Conservation (phyloP, 2,888 invertebrate genomes). For the Cheilosia vernalis region DNA sequence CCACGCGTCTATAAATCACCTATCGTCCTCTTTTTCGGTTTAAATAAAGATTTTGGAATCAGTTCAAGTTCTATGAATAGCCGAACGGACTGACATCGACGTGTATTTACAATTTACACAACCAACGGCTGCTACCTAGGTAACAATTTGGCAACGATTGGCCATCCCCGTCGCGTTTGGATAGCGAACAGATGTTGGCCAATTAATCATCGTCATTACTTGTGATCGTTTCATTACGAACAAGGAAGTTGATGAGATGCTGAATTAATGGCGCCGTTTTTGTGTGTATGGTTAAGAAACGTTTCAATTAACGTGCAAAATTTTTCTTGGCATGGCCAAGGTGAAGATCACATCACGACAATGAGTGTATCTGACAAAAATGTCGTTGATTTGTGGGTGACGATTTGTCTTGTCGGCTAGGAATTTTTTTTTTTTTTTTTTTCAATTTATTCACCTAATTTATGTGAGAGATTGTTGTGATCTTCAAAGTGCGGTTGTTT, state of each 20-base stretch:
- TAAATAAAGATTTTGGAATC: constrained; percentile 2
- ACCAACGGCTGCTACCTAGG: background rate
- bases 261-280: constrained; percentile 55
- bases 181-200: background rate
- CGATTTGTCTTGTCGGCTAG: constrained; percentile 57
- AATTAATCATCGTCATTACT: constrained; percentile 6
- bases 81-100: background rate
- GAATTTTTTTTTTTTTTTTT: background rate
- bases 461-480: background rate
- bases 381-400: constrained; percentile 55
- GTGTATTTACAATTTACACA: background rate
- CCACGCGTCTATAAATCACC: constrained; percentile 30
- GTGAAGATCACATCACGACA: constrained; percentile 44
- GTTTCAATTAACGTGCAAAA: constrained; percentile 36
- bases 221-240: constrained; percentile 3
- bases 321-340: constrained; percentile 41
- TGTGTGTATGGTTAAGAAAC: constrained; percentile 11
- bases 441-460: background rate
- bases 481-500: constrained; percentile 10
- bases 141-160: constrained; percentile 3
- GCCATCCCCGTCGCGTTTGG: background rate
- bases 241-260: constrained; percentile 34
- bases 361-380: constrained; percentile 41
- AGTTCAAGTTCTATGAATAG: constrained; percentile 16
- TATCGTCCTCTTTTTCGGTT: background rate